These are phyloP conservation scores for Tetrao urogallus DNA, from an alignment of 2,113 vertebrate genomes.

Conservation along the genomic window DNA sequence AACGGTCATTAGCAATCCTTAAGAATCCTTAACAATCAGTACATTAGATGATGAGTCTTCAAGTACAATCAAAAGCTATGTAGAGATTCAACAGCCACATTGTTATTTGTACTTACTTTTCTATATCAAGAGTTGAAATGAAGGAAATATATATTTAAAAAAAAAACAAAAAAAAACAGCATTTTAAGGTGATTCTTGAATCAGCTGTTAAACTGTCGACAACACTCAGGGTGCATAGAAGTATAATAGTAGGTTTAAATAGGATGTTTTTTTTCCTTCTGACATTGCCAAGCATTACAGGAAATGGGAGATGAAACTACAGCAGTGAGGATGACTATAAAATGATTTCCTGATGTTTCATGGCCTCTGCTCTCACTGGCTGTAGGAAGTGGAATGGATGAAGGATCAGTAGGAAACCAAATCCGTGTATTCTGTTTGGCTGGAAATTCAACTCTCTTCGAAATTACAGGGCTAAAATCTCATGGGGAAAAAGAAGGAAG, in stretches of 20 bases:
- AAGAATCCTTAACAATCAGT: neutral
- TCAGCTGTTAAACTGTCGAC: neutral
- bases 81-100: neutral
- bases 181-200: neutral
- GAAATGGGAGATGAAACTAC: neutral
- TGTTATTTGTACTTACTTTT: neutral
- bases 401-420: neutral
- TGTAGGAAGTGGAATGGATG: neutral
- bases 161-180: neutral
- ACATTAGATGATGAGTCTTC: neutral
- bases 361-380: neutral
- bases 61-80: neutral
- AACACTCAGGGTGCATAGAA: neutral
- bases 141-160: neutral
- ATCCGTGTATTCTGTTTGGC: fast-evolving
- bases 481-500: neutral
- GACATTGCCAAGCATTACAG: neutral
- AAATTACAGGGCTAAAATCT: neutral
- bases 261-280: neutral
- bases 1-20: neutral
- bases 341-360: neutral
- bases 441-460: neutral
- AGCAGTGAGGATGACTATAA: neutral
- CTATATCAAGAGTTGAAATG: neutral
- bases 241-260: neutral